phyloP scores from a whole-genome alignment of 64 coral and sea anemone genomes.

The Anthopleura sola region DNA sequence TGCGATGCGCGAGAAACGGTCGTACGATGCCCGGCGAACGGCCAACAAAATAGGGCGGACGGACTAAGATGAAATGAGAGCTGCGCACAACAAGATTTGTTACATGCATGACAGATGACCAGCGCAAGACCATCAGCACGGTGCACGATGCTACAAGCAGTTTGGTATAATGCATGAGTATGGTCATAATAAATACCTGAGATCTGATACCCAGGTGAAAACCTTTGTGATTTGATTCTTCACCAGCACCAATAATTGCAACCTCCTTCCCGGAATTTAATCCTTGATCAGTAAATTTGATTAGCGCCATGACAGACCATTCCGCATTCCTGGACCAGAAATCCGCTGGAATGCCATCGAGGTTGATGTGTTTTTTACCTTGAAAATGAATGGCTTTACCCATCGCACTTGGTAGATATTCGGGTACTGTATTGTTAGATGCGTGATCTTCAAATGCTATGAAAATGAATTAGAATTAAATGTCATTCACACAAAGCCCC shows the following conservation, averaged over 20 bases:
- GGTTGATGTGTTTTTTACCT: conserved; percentile 35
- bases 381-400: conserved; percentile 27
- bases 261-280: not conserved
- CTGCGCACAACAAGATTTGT: too few relatives aligned
- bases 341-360: conserved; percentile 25
- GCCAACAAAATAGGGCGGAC: too few relatives aligned
- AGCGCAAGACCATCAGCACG: too few relatives aligned
- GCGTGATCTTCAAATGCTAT: not conserved
- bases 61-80: too few relatives aligned
- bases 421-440: not conserved
- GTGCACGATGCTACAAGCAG: too few relatives aligned
- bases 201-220: conserved; percentile 34
- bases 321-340: conserved; percentile 48
- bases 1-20: too few relatives aligned
- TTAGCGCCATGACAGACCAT: conserved; percentile 49
- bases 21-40: too few relatives aligned
- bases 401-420: conserved; percentile 33
- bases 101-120: too few relatives aligned
- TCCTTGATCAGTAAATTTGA: conserved; percentile 29
- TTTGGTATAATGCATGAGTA: too few relatives aligned
- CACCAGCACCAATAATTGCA: conserved; percentile 40
- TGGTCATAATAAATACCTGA: conserved; percentile 16
- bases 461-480: not conserved
- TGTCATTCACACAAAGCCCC: too few relatives aligned
- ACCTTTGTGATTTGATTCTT: not conserved